Evolutionary conservation across 2,797 vertebrate genomes (phyloP), one percentile per base, ranked within the genome.

Genomic region (Neostethus bicornis): DNA sequence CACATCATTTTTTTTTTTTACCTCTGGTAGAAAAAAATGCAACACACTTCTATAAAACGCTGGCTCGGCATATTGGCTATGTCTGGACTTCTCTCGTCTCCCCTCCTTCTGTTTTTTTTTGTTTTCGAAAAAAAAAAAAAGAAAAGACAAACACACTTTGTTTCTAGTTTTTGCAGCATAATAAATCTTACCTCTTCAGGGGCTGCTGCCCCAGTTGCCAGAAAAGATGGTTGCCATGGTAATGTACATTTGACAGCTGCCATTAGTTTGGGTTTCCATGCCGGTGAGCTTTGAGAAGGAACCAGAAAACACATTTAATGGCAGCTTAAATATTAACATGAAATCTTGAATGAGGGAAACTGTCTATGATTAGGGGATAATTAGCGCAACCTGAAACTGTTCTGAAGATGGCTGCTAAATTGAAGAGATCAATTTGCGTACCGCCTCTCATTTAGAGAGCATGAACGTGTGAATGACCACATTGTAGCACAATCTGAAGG

Each of bases 221-320:
- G 79, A 82, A 84, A n/a, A 87, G 64, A 70, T 56, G 80, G 92
- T 94, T 95, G 87, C 92, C 85, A 85, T 81, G 88, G 94, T 87
- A 92, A 95, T 87, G 61, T 16, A 2, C 79, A 74, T 80, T 77
- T 85, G 86, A 92, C 90, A 93, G 92, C 85, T 86, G 88, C 87
- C 91, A 73, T 83, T 66, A 65, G 77, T 77, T 83, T 63, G 50
- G 80, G 77, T 82, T 75, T 67, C 55, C 1, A 54, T 2, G 54
- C 74, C 60, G 53, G 9, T 24, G 79, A 66, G 31, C 78, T 72
- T 59, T n/a, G 55, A 49, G 66, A 77, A 78, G 47, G 87, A 84
- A 84, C 77, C 7, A 39, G 53, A 63, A 50, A 50, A 34, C 31
- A 23, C 55, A 5, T 46, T 52, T 51, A n/a, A 48, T 69, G 47